These are phyloP conservation scores for Cephus rjabovi DNA, from an alignment of 2,888 invertebrate species.

Conservation along the genomic window DNA sequence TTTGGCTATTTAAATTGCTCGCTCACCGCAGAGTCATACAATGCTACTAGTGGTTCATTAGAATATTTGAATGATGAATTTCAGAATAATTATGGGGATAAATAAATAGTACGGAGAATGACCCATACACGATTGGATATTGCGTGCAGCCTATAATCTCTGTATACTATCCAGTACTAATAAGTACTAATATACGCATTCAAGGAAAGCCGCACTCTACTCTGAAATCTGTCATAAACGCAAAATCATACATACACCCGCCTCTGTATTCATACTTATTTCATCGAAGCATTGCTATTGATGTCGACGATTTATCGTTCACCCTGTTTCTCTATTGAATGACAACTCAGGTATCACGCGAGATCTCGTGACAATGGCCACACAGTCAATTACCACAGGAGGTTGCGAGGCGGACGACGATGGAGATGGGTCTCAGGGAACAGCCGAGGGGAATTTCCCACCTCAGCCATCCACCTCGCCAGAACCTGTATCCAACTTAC, in stretches of 20 bases:
- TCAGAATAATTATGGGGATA: not conserved
- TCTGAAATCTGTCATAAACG: not conserved
- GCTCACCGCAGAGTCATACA: not conserved
- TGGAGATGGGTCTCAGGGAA: constrained; percentile 61
- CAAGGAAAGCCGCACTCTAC: not conserved
- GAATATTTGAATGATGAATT: not conserved
- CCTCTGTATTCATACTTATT: not conserved
- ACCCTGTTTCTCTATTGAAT: not conserved
- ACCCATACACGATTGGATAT: constrained; percentile 8
- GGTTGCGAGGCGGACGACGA: constrained; percentile 62
- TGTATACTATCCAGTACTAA: not conserved
- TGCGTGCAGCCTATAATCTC: not conserved
- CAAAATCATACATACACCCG: not conserved
- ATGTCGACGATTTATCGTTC: not conserved
- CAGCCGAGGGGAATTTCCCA: constrained; percentile 60
- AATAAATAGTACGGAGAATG: constrained; percentile 16
- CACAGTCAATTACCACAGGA: constrained; percentile 59
- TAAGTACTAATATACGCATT: not conserved
- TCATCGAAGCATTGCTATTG: not conserved
- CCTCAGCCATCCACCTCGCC: constrained; percentile 67
- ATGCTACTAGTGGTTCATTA: not conserved
- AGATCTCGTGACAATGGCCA: constrained; percentile 65
- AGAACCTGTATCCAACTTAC: constrained; percentile 62
- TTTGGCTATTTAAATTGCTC: not conserved
- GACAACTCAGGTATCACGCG: constrained; percentile 65